A percentile compares a stretch with the other conserved stretches of the same genome.
Evolutionary conservation across 2,113 vertebrate genomes (phyloP).

Genomic region (Polypterus senegalus): DNA sequence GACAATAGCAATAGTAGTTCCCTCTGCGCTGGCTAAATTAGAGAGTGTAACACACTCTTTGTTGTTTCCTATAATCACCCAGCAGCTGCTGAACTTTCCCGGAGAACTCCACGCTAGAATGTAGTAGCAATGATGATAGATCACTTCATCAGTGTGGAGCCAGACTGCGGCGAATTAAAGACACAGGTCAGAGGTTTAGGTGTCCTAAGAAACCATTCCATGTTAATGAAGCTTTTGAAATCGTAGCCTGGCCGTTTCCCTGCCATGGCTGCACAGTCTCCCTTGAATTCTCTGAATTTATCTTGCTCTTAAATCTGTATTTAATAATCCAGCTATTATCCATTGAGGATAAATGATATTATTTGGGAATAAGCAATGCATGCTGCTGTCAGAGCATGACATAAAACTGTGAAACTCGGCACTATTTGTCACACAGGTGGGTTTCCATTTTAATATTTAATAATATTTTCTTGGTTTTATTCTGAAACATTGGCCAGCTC

Average conservation of each 20-base stretch:
- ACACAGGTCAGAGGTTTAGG: constrained; percentile 39
- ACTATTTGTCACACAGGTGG: no score
- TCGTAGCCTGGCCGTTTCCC: constrained; percentile 36
- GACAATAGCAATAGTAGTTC: neutral
- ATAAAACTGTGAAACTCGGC: no score
- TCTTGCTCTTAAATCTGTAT: constrained; percentile 10
- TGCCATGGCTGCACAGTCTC: neutral
- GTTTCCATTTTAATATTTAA: no score
- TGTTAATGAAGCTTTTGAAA: constrained; percentile 57
- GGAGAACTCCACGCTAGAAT: constrained; percentile 27
- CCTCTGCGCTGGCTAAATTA: constrained; percentile 47
- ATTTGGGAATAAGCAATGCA: no score
- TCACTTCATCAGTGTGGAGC: constrained; percentile 59
- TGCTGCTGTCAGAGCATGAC: no score
- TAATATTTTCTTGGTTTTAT: no score
- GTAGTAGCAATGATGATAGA: constrained; percentile 49
- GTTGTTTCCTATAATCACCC: constrained; percentile 44
- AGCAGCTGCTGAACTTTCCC: constrained; percentile 51
- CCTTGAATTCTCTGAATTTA: neutral
- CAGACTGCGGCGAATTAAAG: constrained; percentile 50
- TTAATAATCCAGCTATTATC: constrained; percentile 14
- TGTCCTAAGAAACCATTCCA: constrained; percentile 49
- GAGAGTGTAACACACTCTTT: constrained; percentile 53
- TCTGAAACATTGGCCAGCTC: no score
- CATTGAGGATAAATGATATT: neutral